Evolutionary conservation across 2,888 invertebrate genomes (phyloP), one percentile per base, ranked within the genome.

Genomic region (Nomada goodeniana): DNA sequence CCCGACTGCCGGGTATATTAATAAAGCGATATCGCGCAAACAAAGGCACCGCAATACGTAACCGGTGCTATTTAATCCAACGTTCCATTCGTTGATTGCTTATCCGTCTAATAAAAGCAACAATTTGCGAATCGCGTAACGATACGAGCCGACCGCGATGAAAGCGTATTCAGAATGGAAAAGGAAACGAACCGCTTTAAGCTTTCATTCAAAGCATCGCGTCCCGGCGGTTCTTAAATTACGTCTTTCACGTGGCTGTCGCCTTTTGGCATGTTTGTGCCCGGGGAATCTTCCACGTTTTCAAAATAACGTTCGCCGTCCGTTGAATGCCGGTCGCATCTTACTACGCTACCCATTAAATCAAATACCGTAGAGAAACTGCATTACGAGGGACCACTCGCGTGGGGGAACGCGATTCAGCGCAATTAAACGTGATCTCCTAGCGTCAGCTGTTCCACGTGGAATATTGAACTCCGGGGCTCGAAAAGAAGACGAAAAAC

Each of bases 171-270:
- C 73, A 52, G 11, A 59, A 13, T 55, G 53, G 65, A 79, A 61
- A 61, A 80, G 83, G 86, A 61, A 65, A 83, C 86, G 42, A 69
- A 63, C 80, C 76, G 86, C 80, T 69, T 83, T 79, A 86, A 86
- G 69, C 83, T 80, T 52, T 60, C 80, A 80, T 80, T 85, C 76
- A 81, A 83, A 85, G 81, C 47, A 55, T 47, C 76, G 50, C 67
- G 74, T 47, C 59, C 44, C 59, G 76, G 69, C 71, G 80, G 80
- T 86, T 86, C 83, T 85, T 85, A 85, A 85, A 86, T 86, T 86
- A 74, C 71, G 86, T 55, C 86, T 86, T 86, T 86, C 79, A 75
- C 67, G 84, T 76, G 63, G 47, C 79, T 57, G 77, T 82, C 76
- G 69, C 44, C 42, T 55, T 23, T 69, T 70, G 70, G 76, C 84